A percentile compares a stretch with the other conserved stretches of the same genome.
These are phyloP conservation scores for Crenichthys baileyi DNA, from an alignment of 2,797 vertebrate genomes.

Conservation along the genomic window DNA sequence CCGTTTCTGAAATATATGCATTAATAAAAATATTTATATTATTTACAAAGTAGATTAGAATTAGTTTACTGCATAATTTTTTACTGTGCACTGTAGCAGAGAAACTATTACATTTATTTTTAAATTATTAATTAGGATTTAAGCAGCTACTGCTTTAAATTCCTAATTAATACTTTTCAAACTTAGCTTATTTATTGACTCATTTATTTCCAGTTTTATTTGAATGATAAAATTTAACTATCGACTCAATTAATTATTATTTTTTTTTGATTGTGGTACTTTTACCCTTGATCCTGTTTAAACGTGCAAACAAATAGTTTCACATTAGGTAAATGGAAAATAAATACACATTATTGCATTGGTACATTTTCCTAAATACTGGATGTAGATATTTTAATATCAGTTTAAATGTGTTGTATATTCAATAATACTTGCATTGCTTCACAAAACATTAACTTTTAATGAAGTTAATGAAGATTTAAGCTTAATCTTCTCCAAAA, in stretches of 20 bases:
- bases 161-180: background rate
- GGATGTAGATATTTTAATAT: background rate
- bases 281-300: background rate
- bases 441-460: background rate
- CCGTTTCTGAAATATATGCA: background rate
- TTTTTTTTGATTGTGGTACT: background rate
- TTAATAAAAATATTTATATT: background rate
- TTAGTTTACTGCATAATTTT: background rate
- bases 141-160: too few relatives aligned
- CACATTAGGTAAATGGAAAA: background rate
- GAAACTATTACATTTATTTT: background rate
- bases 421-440: background rate
- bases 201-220: background rate
- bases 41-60: background rate
- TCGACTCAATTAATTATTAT: background rate
- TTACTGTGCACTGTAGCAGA: background rate
- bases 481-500: background rate
- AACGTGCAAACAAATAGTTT: background rate
- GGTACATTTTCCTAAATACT: background rate
- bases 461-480: background rate
- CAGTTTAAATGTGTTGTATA: background rate
- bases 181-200: background rate
- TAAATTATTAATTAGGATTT: background rate
- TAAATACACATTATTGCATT: background rate
- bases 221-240: background rate